Evolutionary conservation across 1,140 invertebrate species (phyloP), one percentile per base, ranked within the genome.

Genomic region (Eumaeus atala): DNA sequence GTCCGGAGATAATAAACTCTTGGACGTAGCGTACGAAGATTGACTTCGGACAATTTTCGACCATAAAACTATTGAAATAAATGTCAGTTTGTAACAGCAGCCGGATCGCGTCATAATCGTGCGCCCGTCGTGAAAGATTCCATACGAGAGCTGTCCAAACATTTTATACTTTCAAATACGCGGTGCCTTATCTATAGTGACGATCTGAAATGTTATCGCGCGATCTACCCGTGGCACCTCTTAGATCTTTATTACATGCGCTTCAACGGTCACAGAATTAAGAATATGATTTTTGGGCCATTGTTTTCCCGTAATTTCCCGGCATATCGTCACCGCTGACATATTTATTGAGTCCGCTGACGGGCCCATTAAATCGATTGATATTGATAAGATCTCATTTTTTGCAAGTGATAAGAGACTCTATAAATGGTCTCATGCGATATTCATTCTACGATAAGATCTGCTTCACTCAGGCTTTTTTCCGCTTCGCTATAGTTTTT

Each of bases 81-180:
- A 35, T 14, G 36, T 51, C 62, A 49, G 58, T 61, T 65, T 59
- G 56, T 54, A 28, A 40, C 51, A 36, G 47, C 58, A 44, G 33
- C 42, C 49, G 62, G 58, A 48, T 58, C 60, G 60, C 74, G 72
- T 79, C 76, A 82, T 81, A 83, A 76, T 78, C 72, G 72, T 74
- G 79, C 66, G 66, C 69, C 66, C 67, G 72, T 84, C 79, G 82
- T 82, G 82, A 82, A 85, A 83, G 79, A 80, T 84, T 84, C 79
- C 77, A 72, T 84, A 79, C 78, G 70, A 66, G 77, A 81, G 69
- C 77, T 83, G 80, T 86, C 83, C 79, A 84, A 86, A 86, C 79
- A 81, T 75, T 84, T 86, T 86, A 86, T 86, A 84, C 83, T 86
- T 84, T 86, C 79, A 86, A 86, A 86, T 84, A 69, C 65, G 51